Base-by-base conservation (phyloP, 1,140 invertebrate species). In the Drusus annulatus region DNA sequence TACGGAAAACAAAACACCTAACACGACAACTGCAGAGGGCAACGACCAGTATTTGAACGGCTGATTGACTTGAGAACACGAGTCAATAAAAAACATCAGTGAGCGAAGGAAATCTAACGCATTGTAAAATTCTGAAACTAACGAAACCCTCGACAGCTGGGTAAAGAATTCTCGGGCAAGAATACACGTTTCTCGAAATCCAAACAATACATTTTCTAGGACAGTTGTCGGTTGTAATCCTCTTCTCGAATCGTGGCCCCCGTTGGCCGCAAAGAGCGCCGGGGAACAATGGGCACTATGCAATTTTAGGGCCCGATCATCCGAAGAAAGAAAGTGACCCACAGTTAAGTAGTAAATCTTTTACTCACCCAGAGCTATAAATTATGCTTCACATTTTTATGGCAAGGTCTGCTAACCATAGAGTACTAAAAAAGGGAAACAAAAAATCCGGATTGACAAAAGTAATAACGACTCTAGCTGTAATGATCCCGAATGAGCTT, bases 281-380 rank as follows among this genome's bases (percentile, higher is more conserved):
- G 3, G n/a, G 25, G 65, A 65, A 82, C 81, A 82, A 82, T 80
- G 68, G 73, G 15, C 68, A 63, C 63, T 78, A 78, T 82, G 81
- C 81, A 82, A 82, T 82, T 80, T 63, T 74, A 80, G 65, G 79
- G 78, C 60, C 62, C 62, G n/a, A 80, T 65, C 62, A 58, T n/a
- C 56, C 25, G 31, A 75, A 56, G 54, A 79, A 80, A 78, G 81
- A 83, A 83, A 83, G 78, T 83, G 50, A 77, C 78, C 75, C 81
- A 80, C 79, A 76, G 62, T 36, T 56, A 68, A 73, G 78, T 69
- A 71, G 76, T 83, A 83, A 83, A 83, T 80, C 78, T 76, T 76
- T 54, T 56, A 31, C 68, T 60, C 50, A 25, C 52, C 45, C 8
- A 52, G 65, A 71, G 78, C 45, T 58, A 52, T 79, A 82, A 82